Evolutionary conservation across 1,140 invertebrate genomes (phyloP), one percentile per base, ranked within the genome.

Genomic region (Amphibalanus amphitrite): DNA sequence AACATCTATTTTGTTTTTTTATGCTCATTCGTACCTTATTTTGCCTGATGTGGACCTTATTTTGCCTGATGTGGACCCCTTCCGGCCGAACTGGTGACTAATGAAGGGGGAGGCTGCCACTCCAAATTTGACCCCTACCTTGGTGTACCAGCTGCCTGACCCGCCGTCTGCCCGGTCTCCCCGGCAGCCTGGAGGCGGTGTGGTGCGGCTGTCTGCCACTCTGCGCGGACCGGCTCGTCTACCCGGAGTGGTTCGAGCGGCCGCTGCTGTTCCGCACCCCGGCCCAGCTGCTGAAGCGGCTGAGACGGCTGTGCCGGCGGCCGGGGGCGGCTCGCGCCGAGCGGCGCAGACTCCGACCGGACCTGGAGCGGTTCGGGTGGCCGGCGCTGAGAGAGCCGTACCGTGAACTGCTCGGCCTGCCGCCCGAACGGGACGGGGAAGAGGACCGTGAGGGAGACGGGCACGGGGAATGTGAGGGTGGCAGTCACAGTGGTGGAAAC

Each of bases 211-310:
- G 33, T 38, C 33, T 38, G 33, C 47, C 47, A 20, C 76, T 90
- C 25, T 84, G 84, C 69, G 89, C 89, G 33, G 88, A 87, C 75
- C 79, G 81, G 73, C 79, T 90, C 13, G 88, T 88, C 0, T 90
- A 90, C 82, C 88, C 88, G 0, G 89, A 90, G 81, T 83, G 90
- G 72, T 90, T 87, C 81, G 65, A 67, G 26, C 10, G 8, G 17
- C 65, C 10, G 3, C 65, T 28, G 3, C 28, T 67, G 23, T 67
- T 28, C 65, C n/a, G 28, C n/a, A 67, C 65, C 10, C 6, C n/a
- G 6, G 65, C 23, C 3, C 65, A 67, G 65, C 65, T 67, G n/a
- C 28, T 67, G 65, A 26, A 28, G 65, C n/a, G 26, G 8, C 65
- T 67, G 65, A n/a, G 65, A 1, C 65, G 20, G n/a, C 23, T 26